These are phyloP conservation scores for Epirrhoe alternata DNA, from an alignment of 2,888 invertebrate species.

Conservation along the genomic window DNA sequence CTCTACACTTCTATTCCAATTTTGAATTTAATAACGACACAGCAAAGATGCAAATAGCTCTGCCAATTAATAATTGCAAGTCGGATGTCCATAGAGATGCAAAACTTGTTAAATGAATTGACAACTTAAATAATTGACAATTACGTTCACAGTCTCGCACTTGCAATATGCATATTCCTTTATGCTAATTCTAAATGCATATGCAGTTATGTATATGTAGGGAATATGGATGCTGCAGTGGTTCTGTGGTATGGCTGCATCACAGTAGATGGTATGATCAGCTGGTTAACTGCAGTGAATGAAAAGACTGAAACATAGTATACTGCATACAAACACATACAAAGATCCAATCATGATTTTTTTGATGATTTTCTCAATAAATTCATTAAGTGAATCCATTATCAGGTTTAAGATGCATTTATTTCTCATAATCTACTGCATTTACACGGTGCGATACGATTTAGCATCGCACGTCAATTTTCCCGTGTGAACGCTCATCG, in stretches of 20 bases:
- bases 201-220: slow-evolving; percentile 50
- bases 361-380: too few species aligned
- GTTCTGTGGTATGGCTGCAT: slow-evolving; percentile 8
- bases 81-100: slow-evolving; percentile 30
- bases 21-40: slow-evolving; percentile 16
- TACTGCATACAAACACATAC: not conserved
- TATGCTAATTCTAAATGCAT: slow-evolving; percentile 70
- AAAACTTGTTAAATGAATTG: slow-evolving; percentile 39
- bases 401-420: too few species aligned
- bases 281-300: slow-evolving; percentile 3
- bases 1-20: slow-evolving; percentile 16
- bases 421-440: too few species aligned
- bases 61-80: slow-evolving; percentile 27
- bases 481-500: too few species aligned
- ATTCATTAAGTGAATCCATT: too few species aligned
- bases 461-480: too few species aligned
- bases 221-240: slow-evolving; percentile 29
- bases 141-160: slow-evolving; percentile 48
- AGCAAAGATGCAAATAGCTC: slow-evolving; percentile 28
- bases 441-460: too few species aligned
- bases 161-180: slow-evolving; percentile 58
- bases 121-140: slow-evolving; percentile 47
- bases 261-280: slow-evolving; percentile 6
- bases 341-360: too few species aligned
- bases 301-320: not conserved